A percentile compares a stretch with the other conserved stretches of the same genome.
phyloP scores from a whole-genome alignment of 2,113 vertebrate genomes.

The Esox niger region DNA sequence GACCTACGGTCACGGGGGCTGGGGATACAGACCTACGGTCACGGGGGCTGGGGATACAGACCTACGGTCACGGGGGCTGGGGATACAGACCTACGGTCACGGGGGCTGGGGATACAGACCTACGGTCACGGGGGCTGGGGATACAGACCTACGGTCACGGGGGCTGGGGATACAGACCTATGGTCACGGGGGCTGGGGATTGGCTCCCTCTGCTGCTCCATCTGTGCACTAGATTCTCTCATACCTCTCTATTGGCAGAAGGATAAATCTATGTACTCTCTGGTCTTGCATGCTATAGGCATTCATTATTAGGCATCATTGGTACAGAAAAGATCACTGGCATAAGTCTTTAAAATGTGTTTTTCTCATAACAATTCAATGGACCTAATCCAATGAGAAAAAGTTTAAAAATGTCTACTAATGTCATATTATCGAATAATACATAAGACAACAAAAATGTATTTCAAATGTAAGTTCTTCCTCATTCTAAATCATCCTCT shows the following conservation, averaged over 20 bases:
- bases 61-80: no score
- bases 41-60: no score
- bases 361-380: not conserved
- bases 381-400: not conserved
- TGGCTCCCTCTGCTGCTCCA: conserved; percentile 70
- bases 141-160: not conserved
- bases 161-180: conserved; percentile 33
- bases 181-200: conserved; percentile 45
- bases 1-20: no score
- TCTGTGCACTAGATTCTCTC: conserved; percentile 55
- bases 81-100: no score
- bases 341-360: not conserved
- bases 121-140: conserved; percentile 51
- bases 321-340: not conserved
- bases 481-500: no score
- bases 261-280: conserved; percentile 13
- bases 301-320: not conserved
- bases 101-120: conserved; percentile 41
- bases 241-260: not conserved
- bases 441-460: no score
- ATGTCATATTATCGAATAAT: not conserved
- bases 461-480: no score
- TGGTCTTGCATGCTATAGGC: not conserved
- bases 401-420: not conserved
- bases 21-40: no score